Evolutionary conservation across 1,140 invertebrate species (phyloP).

Genomic region (Carcinoscorpius rotundicauda): DNA sequence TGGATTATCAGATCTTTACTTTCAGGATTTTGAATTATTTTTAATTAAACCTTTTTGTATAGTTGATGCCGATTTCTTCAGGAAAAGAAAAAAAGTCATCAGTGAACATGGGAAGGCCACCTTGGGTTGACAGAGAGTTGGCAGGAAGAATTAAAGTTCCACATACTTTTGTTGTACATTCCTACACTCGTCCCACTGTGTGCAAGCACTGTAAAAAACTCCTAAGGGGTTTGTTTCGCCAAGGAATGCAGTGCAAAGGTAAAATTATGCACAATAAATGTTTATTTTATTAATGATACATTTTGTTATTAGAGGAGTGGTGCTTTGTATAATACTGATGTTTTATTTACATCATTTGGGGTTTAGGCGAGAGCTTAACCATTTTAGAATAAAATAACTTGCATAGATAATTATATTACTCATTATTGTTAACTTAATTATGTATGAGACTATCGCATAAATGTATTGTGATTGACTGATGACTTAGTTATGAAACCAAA

Average conservation of each 20-base stretch:
- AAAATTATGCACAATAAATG: background rate
- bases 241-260: slow-evolving; percentile 87
- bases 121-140: slow-evolving; percentile 60
- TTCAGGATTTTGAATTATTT: background rate
- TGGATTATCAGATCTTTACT: background rate
- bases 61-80: slow-evolving; percentile 21
- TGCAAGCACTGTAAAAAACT: slow-evolving; percentile 93
- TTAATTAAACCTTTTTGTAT: background rate
- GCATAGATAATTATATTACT: too few relatives aligned
- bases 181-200: slow-evolving; percentile 86
- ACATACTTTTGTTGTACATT: slow-evolving; percentile 62
- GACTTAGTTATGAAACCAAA: too few relatives aligned
- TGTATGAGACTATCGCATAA: too few relatives aligned
- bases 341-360: too few relatives aligned
- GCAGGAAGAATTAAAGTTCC: slow-evolving; percentile 67
- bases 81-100: slow-evolving; percentile 45
- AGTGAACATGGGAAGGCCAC: slow-evolving; percentile 50
- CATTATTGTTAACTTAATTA: too few relatives aligned
- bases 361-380: too few relatives aligned
- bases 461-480: too few relatives aligned
- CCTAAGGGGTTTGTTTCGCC: slow-evolving; percentile 87
- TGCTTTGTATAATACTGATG: too few relatives aligned
- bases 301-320: too few relatives aligned
- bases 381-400: too few relatives aligned
- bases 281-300: too few relatives aligned